Percentiles rank a stretch among this genome's conserved stretches.
These are phyloP conservation scores for Grus americana DNA, from an alignment of 2,113 vertebrate genomes.

Conservation along the genomic window DNA sequence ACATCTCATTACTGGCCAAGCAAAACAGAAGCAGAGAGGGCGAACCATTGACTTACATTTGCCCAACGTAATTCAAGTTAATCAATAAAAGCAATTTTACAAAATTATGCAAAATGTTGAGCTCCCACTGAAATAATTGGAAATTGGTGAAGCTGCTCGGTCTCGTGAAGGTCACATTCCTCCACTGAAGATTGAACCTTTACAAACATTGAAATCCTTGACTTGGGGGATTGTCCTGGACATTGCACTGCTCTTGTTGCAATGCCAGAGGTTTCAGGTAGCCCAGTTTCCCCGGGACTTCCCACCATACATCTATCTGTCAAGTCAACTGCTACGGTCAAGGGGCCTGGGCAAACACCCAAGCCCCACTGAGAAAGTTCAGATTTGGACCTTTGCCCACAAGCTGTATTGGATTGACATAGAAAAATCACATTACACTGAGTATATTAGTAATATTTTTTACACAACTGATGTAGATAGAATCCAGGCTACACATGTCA, in stretches of 20 bases:
- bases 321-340: neutral
- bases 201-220: neutral
- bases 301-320: neutral
- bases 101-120: neutral
- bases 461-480: neutral
- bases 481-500: neutral
- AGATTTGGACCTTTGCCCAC: neutral
- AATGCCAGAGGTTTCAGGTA: neutral
- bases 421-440: neutral
- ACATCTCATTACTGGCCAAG: neutral
- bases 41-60: neutral
- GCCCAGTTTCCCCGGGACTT: neutral
- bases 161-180: neutral
- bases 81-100: neutral
- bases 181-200: neutral
- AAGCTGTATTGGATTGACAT: neutral
- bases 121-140: neutral
- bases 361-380: neutral
- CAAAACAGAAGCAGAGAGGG: neutral
- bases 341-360: neutral
- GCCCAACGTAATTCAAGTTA: neutral
- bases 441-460: neutral
- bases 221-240: accelerated
- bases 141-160: neutral
- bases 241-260: neutral